These are phyloP conservation scores for Amphipyra tragopoginis DNA, from an alignment of 2,888 invertebrate genomes.

Conservation along the genomic window DNA sequence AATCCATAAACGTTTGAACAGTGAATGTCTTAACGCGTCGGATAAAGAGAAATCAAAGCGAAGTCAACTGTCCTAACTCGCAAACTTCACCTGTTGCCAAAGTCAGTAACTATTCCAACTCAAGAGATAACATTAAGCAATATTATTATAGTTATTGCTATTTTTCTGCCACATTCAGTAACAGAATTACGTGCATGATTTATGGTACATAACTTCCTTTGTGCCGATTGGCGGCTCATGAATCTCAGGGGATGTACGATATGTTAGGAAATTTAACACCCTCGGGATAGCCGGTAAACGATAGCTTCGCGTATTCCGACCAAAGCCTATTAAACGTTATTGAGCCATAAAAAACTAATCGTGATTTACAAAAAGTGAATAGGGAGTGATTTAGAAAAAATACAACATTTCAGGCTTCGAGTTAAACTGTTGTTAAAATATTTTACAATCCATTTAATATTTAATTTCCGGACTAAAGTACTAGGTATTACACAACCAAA, in stretches of 20 bases:
- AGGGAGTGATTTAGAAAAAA: too few species aligned
- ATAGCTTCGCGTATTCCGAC: conserved; percentile 23
- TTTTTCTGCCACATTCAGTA: conserved; percentile 46
- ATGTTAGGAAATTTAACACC: conserved; percentile 34
- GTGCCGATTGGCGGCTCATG: conserved; percentile 38
- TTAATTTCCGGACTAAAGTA: conserved; percentile 45
- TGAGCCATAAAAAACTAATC: not conserved
- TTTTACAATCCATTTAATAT: conserved; percentile 21
- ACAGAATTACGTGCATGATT: conserved; percentile 47
- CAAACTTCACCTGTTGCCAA: conserved; percentile 76
- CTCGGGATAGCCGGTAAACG: conserved; percentile 16
- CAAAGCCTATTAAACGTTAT: conserved; percentile 2
- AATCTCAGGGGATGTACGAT: conserved; percentile 34
- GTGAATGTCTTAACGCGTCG: conserved; percentile 52
- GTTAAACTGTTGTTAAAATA: not conserved
- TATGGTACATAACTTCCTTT: conserved; percentile 35
- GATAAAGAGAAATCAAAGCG: conserved; percentile 61
- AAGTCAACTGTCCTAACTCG: conserved; percentile 67
- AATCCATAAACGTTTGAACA: conserved; percentile 24
- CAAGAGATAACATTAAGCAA: conserved; percentile 49
- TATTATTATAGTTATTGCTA: conserved; percentile 45
- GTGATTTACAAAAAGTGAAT: not conserved
- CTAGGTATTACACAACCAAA: conserved; percentile 39
- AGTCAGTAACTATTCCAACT: conserved; percentile 61
- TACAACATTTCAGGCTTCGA: not conserved